phyloP scores from a whole-genome alignment of 92 coral and sea anemone species.

The Siderastrea radians region DNA sequence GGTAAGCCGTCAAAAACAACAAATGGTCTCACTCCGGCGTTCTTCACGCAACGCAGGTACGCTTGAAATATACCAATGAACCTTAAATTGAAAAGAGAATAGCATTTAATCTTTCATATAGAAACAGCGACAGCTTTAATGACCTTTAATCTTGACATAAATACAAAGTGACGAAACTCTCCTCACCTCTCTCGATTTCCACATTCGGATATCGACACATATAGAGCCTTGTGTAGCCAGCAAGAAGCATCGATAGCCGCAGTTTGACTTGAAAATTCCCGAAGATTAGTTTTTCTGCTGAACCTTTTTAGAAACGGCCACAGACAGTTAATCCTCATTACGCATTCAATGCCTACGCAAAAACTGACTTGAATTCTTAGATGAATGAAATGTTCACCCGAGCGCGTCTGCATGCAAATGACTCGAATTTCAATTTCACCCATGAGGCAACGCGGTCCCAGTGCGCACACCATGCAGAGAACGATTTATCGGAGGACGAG shows the following conservation, averaged over 20 bases:
- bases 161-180: no score
- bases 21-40: constrained; percentile 42
- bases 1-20: constrained; percentile 18
- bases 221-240: constrained; percentile 71
- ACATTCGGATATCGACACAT: constrained; percentile 32
- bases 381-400: constrained; percentile 33
- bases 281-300: constrained; percentile 22
- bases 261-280: constrained; percentile 47
- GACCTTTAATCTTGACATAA: no score
- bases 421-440: constrained; percentile 9
- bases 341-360: constrained; percentile 8
- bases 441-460: constrained; percentile 49
- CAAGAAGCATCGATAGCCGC: constrained; percentile 71
- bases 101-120: no score
- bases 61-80: constrained; percentile 2
- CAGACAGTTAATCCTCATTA: constrained; percentile 63
- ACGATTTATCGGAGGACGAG: no score
- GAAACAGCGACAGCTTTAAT: no score
- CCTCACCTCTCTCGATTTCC: constrained; percentile 53
- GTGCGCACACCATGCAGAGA: constrained; percentile 43
- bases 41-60: constrained; percentile 20
- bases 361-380: background rate
- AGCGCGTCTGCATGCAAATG: constrained; percentile 52
- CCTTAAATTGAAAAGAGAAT: constrained; percentile 5
- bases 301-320: constrained; percentile 46